Base-by-base conservation (phyloP, 1,140 invertebrate genomes). In the Platyscapa corneri region DNA sequence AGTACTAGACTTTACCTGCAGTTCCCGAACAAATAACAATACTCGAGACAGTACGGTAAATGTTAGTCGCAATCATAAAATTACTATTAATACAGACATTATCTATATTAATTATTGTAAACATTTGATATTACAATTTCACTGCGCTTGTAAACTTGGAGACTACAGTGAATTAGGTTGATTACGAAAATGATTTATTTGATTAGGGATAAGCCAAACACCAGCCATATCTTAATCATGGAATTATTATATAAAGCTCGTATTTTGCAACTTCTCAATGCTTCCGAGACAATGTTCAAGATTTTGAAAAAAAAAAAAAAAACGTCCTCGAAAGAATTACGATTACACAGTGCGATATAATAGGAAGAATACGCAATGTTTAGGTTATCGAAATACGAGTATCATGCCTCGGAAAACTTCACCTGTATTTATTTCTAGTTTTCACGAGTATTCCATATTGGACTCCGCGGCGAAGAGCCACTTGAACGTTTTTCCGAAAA, bases 391-490 rank as follows among this genome's bases (percentile, higher is more conserved):
- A 70, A n/a, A 42, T 39, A 39, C 12, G 42, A 10, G 8, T 20
- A 34, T 3, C 34, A 16, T 18, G 18, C 0, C 32, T 14, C 1
- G 23, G 30, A 20, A 18, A 0, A 18, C n/a, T 46, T 56, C 65
- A 92, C 91, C 86, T 91, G 78, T 89, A 92, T 87, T 87, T 90
- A 18, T 91, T 90, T 8, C 86, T 87, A 56, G 83, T 86, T 30
- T 87, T 91, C 53, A 84, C 65, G 0, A 92, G 53, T 79, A 92
- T 91, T 12, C 91, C 91, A 77, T 89, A 91, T 86, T 91, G 87
- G 46, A 92, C 49, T 14, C 91, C 91, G 7, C 89, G 88, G 6
- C 88, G 85, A 20, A 92, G 85, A 1, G 91, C 90, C 12, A 89
- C 75, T 16, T 84, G 53, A 67, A 92, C 82, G 72, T 91, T 88